Evolutionary conservation across 2,113 vertebrate species (phyloP).

Genomic region (Pluvianellus socialis): DNA sequence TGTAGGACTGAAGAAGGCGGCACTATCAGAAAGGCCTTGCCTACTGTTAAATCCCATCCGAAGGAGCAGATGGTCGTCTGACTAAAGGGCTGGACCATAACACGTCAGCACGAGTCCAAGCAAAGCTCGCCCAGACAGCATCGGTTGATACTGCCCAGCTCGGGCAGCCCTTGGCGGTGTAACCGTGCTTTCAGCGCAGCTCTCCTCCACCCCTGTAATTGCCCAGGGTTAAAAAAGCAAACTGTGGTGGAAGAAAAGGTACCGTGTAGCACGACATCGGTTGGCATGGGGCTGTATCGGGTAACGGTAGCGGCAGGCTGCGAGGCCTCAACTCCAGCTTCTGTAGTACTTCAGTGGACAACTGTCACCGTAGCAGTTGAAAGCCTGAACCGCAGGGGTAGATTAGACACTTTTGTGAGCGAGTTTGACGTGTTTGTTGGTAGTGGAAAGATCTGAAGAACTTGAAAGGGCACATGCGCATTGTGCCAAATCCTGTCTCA

Average conservation of each 20-base stretch:
- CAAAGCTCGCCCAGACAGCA: neutral
- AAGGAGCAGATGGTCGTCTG: neutral
- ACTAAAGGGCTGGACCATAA: neutral
- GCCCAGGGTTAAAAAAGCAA: constrained; percentile 7
- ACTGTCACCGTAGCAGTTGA: neutral
- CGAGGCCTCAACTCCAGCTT: neutral
- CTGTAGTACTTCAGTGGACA: neutral
- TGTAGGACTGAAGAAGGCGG: neutral
- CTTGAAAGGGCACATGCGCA: neutral
- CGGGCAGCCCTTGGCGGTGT: neutral
- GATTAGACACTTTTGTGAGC: neutral
- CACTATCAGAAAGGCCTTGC: neutral
- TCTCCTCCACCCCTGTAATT: neutral
- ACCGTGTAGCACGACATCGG: neutral
- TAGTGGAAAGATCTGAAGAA: neutral
- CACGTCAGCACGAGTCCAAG: neutral
- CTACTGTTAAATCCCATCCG: neutral
- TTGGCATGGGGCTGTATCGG: neutral
- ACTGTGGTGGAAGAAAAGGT: neutral
- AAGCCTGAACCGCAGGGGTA: neutral
- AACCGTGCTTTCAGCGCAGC: neutral
- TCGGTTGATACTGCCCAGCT: neutral
- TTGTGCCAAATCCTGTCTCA: neutral
- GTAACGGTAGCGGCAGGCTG: no score
- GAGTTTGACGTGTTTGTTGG: neutral